phyloP scores from a whole-genome alignment of 1,140 invertebrate species.

The Chymomyza costata region DNA sequence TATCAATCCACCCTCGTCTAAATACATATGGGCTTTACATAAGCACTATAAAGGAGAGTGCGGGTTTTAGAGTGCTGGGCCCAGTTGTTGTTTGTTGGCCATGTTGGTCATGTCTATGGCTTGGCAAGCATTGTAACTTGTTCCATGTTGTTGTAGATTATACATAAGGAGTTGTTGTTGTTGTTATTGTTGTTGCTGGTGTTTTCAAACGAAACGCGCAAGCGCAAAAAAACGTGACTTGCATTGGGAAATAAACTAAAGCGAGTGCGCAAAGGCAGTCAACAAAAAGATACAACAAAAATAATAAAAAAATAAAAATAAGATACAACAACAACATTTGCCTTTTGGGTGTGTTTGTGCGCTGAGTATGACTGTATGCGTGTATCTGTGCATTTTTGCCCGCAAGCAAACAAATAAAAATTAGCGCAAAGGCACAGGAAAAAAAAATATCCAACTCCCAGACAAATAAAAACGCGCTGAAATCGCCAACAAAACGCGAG shows the following conservation, averaged over 20 bases:
- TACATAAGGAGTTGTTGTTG: background rate
- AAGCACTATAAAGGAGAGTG: too few species aligned
- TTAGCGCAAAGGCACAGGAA: too few species aligned
- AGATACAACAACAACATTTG: background rate
- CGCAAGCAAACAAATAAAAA: too few species aligned
- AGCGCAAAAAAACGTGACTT: constrained; percentile 59
- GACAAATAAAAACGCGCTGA: too few species aligned
- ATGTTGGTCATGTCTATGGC: too few species aligned
- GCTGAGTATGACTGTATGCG: background rate
- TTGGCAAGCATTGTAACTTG: constrained; percentile 54
- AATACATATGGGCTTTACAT: too few species aligned
- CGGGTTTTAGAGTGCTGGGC: constrained; percentile 5
- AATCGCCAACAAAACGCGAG: too few species aligned
- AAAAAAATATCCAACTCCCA: too few species aligned
- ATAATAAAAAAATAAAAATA: background rate
- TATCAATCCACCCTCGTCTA: too few species aligned
- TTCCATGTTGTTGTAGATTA: constrained; percentile 35
- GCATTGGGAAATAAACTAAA: constrained; percentile 70
- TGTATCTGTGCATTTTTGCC: background rate
- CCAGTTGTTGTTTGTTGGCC: constrained; percentile 18
- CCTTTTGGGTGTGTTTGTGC: background rate
- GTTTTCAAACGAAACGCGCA: constrained; percentile 32
- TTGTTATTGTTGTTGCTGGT: constrained; percentile 6
- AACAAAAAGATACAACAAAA: constrained; percentile 8
- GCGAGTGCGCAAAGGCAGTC: constrained; percentile 15